Percentiles rank a stretch among this genome's conserved stretches.
Conservation (phyloP, 2,888 invertebrate species). For the Dichetophora obliterata region DNA sequence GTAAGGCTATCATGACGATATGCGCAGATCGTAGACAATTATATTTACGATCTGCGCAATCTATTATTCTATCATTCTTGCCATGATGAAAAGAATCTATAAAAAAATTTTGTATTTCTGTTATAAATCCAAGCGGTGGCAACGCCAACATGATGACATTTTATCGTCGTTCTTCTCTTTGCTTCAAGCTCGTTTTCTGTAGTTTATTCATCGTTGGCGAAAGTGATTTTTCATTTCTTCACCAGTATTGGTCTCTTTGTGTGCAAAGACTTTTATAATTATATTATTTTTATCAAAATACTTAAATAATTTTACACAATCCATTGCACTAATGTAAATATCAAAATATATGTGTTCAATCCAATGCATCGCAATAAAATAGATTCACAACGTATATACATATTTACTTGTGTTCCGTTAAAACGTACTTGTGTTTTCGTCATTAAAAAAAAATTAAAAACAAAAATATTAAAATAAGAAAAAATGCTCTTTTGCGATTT, state of each 20-base stretch:
- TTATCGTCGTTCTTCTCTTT: slow-evolving; percentile 9
- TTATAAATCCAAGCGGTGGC: not conserved
- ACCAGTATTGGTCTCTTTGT: slow-evolving; percentile 11
- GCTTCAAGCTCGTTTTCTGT: slow-evolving; percentile 12
- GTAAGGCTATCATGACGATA: too few relatives aligned
- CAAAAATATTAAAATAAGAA: slow-evolving; percentile 17
- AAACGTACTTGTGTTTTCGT: not conserved
- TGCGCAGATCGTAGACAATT: too few relatives aligned
- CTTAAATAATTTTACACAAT: not conserved
- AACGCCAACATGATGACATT: slow-evolving; percentile 20
- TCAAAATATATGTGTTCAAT: not conserved
- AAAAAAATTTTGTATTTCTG: too few relatives aligned
- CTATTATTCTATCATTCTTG: too few relatives aligned
- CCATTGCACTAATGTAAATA: not conserved
- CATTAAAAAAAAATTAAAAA: not conserved
- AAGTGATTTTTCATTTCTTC: slow-evolving; percentile 52
- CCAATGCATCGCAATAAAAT: not conserved
- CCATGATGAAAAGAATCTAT: too few relatives aligned
- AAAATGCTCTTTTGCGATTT: slow-evolving; percentile 27
- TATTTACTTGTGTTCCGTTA: slow-evolving; percentile 8
- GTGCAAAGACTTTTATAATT: not conserved
- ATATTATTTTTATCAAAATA: not conserved
- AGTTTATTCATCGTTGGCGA: slow-evolving; percentile 50
- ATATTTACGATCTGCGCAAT: too few relatives aligned
- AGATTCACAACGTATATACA: not conserved